Base-by-base conservation (phyloP, 1,140 invertebrate genomes). In the Panagrolaimus sp. region DNA sequence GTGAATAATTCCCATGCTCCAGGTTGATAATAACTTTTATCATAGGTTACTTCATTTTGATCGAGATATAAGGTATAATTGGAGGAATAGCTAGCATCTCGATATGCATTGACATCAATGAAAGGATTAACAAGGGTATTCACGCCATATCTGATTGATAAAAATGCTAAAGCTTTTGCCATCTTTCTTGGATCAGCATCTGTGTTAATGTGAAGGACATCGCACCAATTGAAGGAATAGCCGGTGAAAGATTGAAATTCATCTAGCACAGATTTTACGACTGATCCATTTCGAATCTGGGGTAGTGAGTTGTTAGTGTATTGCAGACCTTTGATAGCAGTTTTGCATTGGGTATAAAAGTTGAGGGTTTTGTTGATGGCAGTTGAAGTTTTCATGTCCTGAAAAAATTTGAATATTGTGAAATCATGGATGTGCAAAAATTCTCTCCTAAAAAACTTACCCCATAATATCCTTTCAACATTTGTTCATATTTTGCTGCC, bases 331-430 rank as follows among this genome's bases (percentile, higher is more conserved):
- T 38, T 20, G 20, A 57, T 20, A 0, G 14, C 9, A 5, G n/a
- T 57, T 16, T 57, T 57, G 51, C 51, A 57, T 23, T 20, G 20
- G n/a, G 11, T 57, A 27, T 57, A 57, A 27, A 57, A 57, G 11
- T 8, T 8, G 2, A 57, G 20, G 27, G 51, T 57, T 27, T 57
- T 57, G 14, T 57, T 57, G n/a, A 57, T 57, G 1, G 51, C 51
- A 11, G 5, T 3, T 0, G 51, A 57, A 2, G 14, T 1, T 8
- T 25, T 20, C 51, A 57, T 57, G 27, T 57, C 27, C 8, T 27
- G n/a, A n/a, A 11, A 38, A 38, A 38, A 38, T 38, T 38, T 38
- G 31, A 2, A 38, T 38, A 38, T n/a, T n/a, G n/a, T n/a, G n/a
- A n/a, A 38, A 4, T 38, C 31, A 38, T 38, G 7, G 31, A 38